Percentiles rank a stretch among this genome's conserved stretches.
Conservation (phyloP, 2,113 vertebrate species). For the Pelobates fuscus region DNA sequence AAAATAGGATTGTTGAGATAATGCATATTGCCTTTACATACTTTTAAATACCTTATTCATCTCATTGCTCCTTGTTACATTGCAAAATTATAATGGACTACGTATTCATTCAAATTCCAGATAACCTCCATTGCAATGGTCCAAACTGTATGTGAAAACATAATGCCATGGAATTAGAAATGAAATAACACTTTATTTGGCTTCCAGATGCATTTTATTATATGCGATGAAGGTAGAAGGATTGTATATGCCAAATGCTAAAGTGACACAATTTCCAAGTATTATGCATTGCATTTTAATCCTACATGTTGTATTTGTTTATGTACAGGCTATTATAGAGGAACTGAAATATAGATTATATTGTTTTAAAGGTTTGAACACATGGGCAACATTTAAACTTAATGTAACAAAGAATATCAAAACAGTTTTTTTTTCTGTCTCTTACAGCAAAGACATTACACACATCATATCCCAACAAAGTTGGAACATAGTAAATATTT, state of each 20-base stretch:
- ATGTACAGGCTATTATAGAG: not conserved
- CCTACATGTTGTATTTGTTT: not conserved
- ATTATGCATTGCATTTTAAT: not conserved
- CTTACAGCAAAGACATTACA: too few relatives aligned
- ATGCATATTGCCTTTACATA: slow-evolving; percentile 36
- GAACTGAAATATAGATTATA: not conserved
- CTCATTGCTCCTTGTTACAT: slow-evolving; percentile 35
- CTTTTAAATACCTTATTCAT: slow-evolving; percentile 26
- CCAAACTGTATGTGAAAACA: slow-evolving; percentile 5
- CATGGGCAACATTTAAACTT: not conserved
- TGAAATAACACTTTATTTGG: slow-evolving; percentile 30
- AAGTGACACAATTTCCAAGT: slow-evolving; percentile 18
- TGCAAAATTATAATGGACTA: slow-evolving; percentile 22
- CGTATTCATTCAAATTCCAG: slow-evolving; percentile 31
- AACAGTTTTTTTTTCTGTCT: too few relatives aligned
- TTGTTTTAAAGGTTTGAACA: not conserved
- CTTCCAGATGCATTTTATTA: slow-evolving; percentile 9
- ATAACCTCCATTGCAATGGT: slow-evolving; percentile 14
- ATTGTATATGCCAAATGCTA: slow-evolving; percentile 18
- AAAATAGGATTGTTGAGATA: slow-evolving; percentile 26
- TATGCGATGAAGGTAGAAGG: not conserved
- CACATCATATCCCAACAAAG: too few relatives aligned
- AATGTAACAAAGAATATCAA: too few relatives aligned
- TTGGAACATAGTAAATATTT: too few relatives aligned
- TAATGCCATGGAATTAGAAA: slow-evolving; percentile 34